Percentiles rank a stretch among this genome's conserved stretches.
Evolutionary conservation across 2,113 vertebrate genomes (phyloP).

Genomic region (Nothobranchius kuhntae): DNA sequence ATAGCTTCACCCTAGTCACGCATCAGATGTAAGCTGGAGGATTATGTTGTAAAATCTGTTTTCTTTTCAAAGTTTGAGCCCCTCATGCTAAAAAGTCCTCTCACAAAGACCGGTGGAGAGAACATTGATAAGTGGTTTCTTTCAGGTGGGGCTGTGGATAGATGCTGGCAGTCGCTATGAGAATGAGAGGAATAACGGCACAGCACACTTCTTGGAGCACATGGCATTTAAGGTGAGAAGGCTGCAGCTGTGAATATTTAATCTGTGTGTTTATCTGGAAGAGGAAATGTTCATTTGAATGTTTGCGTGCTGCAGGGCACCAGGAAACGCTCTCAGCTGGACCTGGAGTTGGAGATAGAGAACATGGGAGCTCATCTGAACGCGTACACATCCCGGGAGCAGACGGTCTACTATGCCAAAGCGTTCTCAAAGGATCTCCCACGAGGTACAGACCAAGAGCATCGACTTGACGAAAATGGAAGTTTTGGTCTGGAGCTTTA

Average conservation of each 20-base stretch:
- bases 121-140: background rate
- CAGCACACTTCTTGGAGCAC: slow-evolving; percentile 97
- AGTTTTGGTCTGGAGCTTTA: too few relatives aligned
- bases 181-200: slow-evolving; percentile 96
- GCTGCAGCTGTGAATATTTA: background rate
- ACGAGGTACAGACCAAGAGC: slow-evolving; percentile 78
- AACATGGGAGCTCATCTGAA: slow-evolving; percentile 99
- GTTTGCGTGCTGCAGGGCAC: slow-evolving; percentile 82
- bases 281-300: background rate
- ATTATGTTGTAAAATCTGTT: too few relatives aligned
- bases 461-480: too few relatives aligned
- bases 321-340: slow-evolving; percentile 94
- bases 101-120: background rate
- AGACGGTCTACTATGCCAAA: slow-evolving; percentile 98
- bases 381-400: slow-evolving; percentile 95
- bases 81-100: background rate
- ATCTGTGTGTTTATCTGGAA: background rate
- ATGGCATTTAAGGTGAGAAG: slow-evolving; percentile 95
- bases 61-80: too few relatives aligned
- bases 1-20: too few relatives aligned
- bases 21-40: too few relatives aligned
- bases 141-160: slow-evolving; percentile 97
- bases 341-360: slow-evolving; percentile 97
- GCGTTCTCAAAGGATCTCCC: slow-evolving; percentile 96
- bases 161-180: slow-evolving; percentile 98